Conservation (phyloP, 2,113 vertebrate genomes). For the Cranoglanis bouderius region DNA sequence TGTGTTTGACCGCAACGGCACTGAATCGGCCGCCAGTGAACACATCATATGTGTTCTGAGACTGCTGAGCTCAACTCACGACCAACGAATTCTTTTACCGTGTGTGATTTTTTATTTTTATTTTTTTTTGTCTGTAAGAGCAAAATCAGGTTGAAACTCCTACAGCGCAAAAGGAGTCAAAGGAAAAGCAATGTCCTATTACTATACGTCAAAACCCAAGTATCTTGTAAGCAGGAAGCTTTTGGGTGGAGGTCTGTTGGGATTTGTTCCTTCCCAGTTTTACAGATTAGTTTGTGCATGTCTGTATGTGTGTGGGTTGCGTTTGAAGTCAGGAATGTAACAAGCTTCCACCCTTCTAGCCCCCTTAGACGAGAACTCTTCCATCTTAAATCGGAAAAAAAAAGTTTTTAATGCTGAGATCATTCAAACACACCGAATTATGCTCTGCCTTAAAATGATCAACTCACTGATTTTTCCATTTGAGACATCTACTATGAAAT, state of each 20-base stretch:
- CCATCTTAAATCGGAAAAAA: background rate
- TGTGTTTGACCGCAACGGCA: background rate
- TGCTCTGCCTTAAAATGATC: background rate
- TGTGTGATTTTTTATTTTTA: background rate
- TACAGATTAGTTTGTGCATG: constrained; percentile 24
- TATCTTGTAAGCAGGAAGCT: constrained; percentile 25
- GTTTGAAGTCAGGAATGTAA: constrained; percentile 40
- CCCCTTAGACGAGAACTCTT: constrained; percentile 4
- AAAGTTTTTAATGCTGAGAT: constrained; percentile 26
- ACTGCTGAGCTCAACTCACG: background rate
- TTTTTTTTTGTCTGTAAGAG: background rate
- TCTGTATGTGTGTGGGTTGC: constrained; percentile 27
- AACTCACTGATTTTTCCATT: background rate
- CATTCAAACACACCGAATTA: background rate
- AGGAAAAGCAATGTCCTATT: constrained; percentile 8
- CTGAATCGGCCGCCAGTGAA: background rate
- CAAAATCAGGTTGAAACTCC: background rate
- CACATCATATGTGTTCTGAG: background rate
- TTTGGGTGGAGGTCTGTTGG: constrained; percentile 39
- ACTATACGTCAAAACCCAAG: constrained; percentile 16
- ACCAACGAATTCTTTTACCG: background rate
- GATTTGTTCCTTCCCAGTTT: constrained; percentile 38
- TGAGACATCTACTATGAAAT: background rate
- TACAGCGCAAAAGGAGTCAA: background rate
- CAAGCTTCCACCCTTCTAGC: constrained; percentile 31